Evolutionary conservation across 2,888 invertebrate genomes (phyloP), one percentile per base, ranked within the genome.

Genomic region (Erpobdella octoculata): DNA sequence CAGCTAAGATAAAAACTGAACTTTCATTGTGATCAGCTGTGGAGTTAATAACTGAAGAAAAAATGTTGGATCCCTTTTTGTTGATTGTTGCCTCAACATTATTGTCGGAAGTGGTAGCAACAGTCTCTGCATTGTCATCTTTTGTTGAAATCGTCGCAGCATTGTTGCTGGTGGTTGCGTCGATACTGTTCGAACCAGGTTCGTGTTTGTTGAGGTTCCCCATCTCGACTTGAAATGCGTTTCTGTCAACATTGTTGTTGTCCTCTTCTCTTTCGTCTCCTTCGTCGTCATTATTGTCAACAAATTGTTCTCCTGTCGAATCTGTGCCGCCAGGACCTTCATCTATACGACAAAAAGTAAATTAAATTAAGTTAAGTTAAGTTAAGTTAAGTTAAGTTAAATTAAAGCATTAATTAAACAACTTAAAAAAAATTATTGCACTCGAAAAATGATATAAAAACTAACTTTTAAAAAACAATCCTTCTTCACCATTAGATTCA

Each of bases 211-310:
- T n/a, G n/a, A 53, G 53, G 28, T 53, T 53, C 28, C 53, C 53
- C 15, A 53, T 8, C 53, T 53, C 53, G n/a, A 53, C 53, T n/a
- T 53, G 53, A 28, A 53, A 53, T 21, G 53, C 53, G 53, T 53
- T 28, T n/a, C 53, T 53, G 53, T 62, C 33, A 35, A 25, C 5
- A 6, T 8, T 8, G 62, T 8, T 62, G 62, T 8, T 62, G 31
- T 33, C 33, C 5, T 62, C n/a, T 28, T 15, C 33, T 28, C 5
- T 62, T 8, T 25, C 33, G 35, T 62, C 33, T 28, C 8, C 6
- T 28, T 28, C 33, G 62, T 62, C 6, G 35, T 25, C 33, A 6
- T 25, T 8, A n/a, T 25, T 62, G 62, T 8, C n/a, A 35, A 9
- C n/a, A n/a, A n/a, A n/a, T n/a, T n/a, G n/a, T n/a, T n/a, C n/a